These are phyloP conservation scores for Metopolophium dirhodum DNA, from an alignment of 1,140 invertebrate genomes.

Conservation along the genomic window DNA sequence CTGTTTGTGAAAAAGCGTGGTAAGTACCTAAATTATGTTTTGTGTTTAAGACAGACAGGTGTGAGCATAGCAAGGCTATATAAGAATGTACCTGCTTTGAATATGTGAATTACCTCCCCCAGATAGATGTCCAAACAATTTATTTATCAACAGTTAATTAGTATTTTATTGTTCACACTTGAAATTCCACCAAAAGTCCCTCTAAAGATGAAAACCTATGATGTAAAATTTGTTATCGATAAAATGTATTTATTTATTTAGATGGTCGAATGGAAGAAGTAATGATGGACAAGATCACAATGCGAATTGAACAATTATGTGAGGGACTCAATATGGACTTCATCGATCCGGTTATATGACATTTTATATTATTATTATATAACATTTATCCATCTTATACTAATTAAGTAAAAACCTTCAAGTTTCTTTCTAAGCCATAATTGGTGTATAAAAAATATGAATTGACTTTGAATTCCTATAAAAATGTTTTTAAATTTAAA, in stretches of 20 bases:
- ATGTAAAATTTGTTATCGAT: neutral
- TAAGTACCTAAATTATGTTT: neutral
- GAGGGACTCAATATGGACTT: slow-evolving; percentile 96
- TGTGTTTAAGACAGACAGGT: neutral
- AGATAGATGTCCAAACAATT: neutral
- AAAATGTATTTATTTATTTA: slow-evolving; percentile 61
- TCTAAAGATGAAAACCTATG: neutral
- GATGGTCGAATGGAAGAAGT: slow-evolving; percentile 90
- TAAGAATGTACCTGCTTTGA: neutral
- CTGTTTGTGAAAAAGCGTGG: slow-evolving; percentile 49
- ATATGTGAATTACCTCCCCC: neutral
- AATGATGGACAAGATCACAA: slow-evolving; percentile 98
- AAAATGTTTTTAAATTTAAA: no score
- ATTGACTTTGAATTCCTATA: no score
- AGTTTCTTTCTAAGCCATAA: neutral
- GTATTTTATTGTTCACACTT: no score
- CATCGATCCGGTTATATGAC: slow-evolving; percentile 85
- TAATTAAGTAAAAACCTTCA: neutral
- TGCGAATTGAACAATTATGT: slow-evolving; percentile 91
- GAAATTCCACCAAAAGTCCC: no score
- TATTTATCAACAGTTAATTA: neutral
- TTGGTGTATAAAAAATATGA: no score
- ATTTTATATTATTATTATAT: slow-evolving; percentile 1
- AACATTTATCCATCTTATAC: neutral
- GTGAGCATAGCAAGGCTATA: neutral